Base-by-base conservation (phyloP, 2,797 vertebrate species). In the Eurystomus glaucurus region DNA sequence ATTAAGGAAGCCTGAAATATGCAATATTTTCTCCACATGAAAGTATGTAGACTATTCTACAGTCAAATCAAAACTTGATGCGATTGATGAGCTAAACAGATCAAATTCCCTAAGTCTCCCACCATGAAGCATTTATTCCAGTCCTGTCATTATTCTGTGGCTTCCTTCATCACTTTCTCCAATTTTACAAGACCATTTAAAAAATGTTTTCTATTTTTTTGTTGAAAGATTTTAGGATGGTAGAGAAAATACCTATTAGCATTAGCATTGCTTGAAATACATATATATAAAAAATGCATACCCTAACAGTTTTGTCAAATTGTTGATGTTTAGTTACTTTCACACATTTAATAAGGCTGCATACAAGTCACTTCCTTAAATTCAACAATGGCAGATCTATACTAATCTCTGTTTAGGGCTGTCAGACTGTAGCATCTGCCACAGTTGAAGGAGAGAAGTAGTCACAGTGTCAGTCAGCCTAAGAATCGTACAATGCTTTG, bases 351-450 rank as follows among this genome's bases (percentile, higher is more conserved):
- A 33, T 9, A 79, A 21, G 7, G 14, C 12, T 85, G 17, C 3
- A 10, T 43, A 29, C 6, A 65, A 14, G 31, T 48, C 31, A 54
- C 3, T 6, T 52, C 35, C 16, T 55, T 61, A 70, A 78, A 88
- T n/a, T 75, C 35, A 74, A 2, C 18, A 60, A 21, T 21, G 23
- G 6, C 21, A 25, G 14, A 22, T 57, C 21, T 66, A 11, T 48
- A 35, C 4, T 19, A n/a, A 10, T 29, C 20, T 57, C 46, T 88
- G 18, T 39, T 69, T 50, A 46, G n/a, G 29, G 29, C 26, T 61
- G 31, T 37, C 12, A 45, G 10, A 21, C 13, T 21, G 4, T 5
- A 46, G 15, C 4, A 2, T 2, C 12, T 57, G 33, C 17, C 5
- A 50, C 15, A 37, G n/a, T 21, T 51, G 37, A 33, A 72, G 25